A percentile compares a stretch with the other conserved stretches of the same genome.
These are phyloP conservation scores for Steatocranus sp. DNA, from an alignment of 2,797 vertebrate species.

Conservation along the genomic window DNA sequence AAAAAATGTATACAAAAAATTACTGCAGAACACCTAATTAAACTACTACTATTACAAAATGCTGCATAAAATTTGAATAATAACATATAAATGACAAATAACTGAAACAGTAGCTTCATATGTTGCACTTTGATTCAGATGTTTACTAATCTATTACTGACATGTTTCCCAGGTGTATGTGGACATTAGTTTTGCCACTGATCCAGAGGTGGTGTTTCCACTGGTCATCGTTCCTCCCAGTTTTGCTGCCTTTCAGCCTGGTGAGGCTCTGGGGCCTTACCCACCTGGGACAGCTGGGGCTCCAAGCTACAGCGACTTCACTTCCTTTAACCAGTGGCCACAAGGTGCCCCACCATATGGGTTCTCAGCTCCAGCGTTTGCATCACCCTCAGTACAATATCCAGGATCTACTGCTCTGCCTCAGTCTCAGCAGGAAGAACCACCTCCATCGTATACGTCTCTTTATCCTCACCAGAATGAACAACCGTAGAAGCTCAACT, in stretches of 20 bases:
- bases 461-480: background rate
- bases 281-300: background rate
- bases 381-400: background rate
- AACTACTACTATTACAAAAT: background rate
- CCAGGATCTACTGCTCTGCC: background rate
- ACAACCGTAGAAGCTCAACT: background rate
- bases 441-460: slow-evolving; percentile 11
- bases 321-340: background rate
- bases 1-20: background rate
- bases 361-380: background rate
- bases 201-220: slow-evolving; percentile 46
- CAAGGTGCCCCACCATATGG: background rate
- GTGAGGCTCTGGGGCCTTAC: background rate
- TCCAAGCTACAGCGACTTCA: slow-evolving; percentile 31
- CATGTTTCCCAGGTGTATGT: slow-evolving; percentile 42
- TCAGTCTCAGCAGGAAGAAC: background rate
- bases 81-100: background rate
- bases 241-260: background rate
- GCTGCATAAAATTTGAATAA: background rate
- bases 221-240: slow-evolving; percentile 15
- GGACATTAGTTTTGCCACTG: slow-evolving; percentile 47
- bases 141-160: background rate
- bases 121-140: background rate
- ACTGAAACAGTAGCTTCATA: background rate
- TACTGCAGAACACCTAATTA: background rate